phyloP scores from a whole-genome alignment of 2,888 invertebrate genomes.

The Pristionchus arcanus region DNA sequence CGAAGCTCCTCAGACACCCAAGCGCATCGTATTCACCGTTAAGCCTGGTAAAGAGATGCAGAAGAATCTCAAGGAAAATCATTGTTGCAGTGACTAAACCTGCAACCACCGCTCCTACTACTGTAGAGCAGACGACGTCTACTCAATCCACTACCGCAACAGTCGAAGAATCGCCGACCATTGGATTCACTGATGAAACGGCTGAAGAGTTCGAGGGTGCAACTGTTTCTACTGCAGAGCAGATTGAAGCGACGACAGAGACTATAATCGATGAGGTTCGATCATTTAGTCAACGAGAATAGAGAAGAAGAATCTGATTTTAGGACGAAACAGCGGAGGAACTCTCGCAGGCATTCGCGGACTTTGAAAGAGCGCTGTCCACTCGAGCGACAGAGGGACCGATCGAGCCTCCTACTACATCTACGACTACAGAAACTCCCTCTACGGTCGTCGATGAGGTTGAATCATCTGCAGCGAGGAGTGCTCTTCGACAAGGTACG shows the following conservation, averaged over 20 bases:
- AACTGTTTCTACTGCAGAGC: background rate
- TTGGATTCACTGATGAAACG: background rate
- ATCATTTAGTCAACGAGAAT: background rate
- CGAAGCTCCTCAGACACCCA: background rate
- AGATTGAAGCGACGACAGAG: background rate
- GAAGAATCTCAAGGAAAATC: background rate
- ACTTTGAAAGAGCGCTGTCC: background rate
- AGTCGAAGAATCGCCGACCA: background rate
- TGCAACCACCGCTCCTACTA: background rate
- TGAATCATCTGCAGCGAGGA: background rate
- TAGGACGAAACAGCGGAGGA: conserved; percentile 6
- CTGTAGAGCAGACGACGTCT: background rate
- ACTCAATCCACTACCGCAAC: background rate
- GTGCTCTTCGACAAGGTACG: background rate
- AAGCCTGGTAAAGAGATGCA: background rate
- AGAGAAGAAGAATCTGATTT: background rate
- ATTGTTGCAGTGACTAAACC: background rate
- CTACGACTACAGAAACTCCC: background rate
- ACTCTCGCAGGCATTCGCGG: conserved; percentile 9
- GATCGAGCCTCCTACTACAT: background rate
- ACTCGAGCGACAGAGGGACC: background rate
- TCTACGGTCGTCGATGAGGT: background rate
- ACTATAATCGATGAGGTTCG: background rate
- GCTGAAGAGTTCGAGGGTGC: background rate
- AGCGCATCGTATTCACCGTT: conserved; percentile 2